phyloP scores from a whole-genome alignment of 1,140 invertebrate species.

The Prorops nasuta region DNA sequence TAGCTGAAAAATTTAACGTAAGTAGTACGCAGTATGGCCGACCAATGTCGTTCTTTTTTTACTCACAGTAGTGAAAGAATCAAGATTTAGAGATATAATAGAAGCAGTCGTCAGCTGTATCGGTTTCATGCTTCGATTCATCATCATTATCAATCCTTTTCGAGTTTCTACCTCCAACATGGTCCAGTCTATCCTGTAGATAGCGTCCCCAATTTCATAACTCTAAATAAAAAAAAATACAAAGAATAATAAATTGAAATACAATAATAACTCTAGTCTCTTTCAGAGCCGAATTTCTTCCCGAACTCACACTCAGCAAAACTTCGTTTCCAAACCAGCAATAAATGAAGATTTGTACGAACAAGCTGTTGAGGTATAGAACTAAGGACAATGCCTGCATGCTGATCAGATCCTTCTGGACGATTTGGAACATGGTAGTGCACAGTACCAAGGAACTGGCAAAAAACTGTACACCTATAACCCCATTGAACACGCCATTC shows the following conservation, averaged over 20 bases:
- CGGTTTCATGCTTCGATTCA: conserved; percentile 17
- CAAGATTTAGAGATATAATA: conserved; percentile 25
- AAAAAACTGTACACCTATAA: conserved; percentile 23
- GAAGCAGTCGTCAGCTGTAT: conserved; percentile 25
- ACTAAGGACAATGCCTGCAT: conserved; percentile 31
- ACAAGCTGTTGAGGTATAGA: conserved; percentile 23
- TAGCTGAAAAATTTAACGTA: conserved; percentile 20
- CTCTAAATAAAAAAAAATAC: conserved; percentile 16
- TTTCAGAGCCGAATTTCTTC: neutral
- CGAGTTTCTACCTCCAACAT: conserved; percentile 13
- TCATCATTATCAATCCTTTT: conserved; percentile 25
- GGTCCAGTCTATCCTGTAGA: conserved; percentile 38
- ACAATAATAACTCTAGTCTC: neutral
- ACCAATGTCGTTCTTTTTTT: neutral
- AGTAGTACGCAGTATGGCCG: neutral
- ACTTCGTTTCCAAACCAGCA: conserved; percentile 63
- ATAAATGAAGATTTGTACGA: conserved; percentile 53
- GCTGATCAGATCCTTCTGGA: conserved; percentile 45
- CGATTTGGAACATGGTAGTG: conserved; percentile 18
- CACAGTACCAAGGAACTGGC: conserved; percentile 23
- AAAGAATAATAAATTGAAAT: too few species aligned
- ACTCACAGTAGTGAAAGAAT: conserved; percentile 31
- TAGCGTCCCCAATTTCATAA: conserved; percentile 14
- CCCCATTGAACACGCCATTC: conserved; percentile 13
- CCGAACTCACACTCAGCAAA: conserved; percentile 50